Base-by-base conservation (phyloP, 2,888 invertebrate genomes). In the Latrodectus elegans region DNA sequence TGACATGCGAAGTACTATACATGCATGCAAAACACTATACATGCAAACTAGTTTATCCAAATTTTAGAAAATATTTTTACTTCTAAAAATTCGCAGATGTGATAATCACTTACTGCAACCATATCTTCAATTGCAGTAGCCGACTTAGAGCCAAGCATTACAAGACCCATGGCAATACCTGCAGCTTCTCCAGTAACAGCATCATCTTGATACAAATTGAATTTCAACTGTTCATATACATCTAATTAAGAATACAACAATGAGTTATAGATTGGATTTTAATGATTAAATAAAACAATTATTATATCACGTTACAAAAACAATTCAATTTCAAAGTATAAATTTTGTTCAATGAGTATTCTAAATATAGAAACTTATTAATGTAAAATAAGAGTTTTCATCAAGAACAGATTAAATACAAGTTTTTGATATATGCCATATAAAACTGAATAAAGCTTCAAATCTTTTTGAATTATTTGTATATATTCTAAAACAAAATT, bases 141-240 rank as follows among this genome's bases (percentile, higher is more conserved):
- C 91, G 96, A 95, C 92, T 98, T 96, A 0, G 99, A 98, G 2
- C 99, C 99, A 90, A 99, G 93, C 99, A 99, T 99, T 0, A 99
- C 98, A 95, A 99, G 96, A 73, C 99, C 99, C 98, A 99, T 99
- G 0, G 98, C 98, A 90, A 99, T 96, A 89, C 99, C 99, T 52
- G 99, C 99, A 9, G 99, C 99, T 93, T 99, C 99, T 52, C 99
- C 99, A 49, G 99, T 98, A 0, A 99, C 97, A 0, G 99, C 99
- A 93, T 99, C 99, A 92, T 99, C 99, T 91, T 99, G 98, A 91
- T 98, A 99, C 87, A 99, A 94, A 93, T 98, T 98, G 92, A 97
- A 97, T 92, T 99, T 99, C 12, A 99, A 94, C 92, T 98, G 97
- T 91, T 98, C 98, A 92, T 99, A 99, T 9, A 98, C 95, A 93